Evolutionary conservation across 1,140 invertebrate genomes (phyloP), one percentile per base, ranked within the genome.

Genomic region (Orius laevigatus): DNA sequence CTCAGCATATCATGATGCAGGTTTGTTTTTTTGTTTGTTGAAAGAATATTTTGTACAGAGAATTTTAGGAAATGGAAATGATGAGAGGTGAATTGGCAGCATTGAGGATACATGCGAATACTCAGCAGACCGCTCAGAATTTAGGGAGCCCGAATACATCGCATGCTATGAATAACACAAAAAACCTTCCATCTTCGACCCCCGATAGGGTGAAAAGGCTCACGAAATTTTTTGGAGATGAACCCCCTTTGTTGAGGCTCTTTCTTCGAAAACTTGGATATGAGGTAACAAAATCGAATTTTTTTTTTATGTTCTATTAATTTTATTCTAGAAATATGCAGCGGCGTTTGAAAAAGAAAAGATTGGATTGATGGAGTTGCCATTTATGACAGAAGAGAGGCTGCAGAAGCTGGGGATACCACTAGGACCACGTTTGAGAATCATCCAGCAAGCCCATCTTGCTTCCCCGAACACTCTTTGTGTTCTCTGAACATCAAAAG

Each of bases 211-310:
- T 88, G 0, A 84, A 83, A 60, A 81, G 84, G 54, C 70, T 87
- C 36, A 86, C 76, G 32, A 90, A 90, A 67, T 92, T 93, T 73
- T 94, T 93, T 67, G 88, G 88, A 9, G 84, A 89, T 62, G 89
- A 94, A 61, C 88, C 88, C 20, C 88, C 87, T 9, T 71, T 92
- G 34, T 75, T 94, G 61, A 73, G 86, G 62, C 71, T 92, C 16
- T 93, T 92, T 67, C 71, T 94, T 36, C 81, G 87, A 65, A 88
- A 88, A 70, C 72, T 94, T 50, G 88, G 88, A 55, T 94, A 92
- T 69, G 88, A 92, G 78, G 88, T 91, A 68, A 68, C 55, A 8
- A 10, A 15, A n/a, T 32, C 1, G 10, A 34, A 41, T 32, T 9
- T 40, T 39, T 40, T 48, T 33, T 56, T 53, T 55, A 62, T 55